Base-by-base conservation (phyloP, 2,797 vertebrate species). In the Karalla daura region DNA sequence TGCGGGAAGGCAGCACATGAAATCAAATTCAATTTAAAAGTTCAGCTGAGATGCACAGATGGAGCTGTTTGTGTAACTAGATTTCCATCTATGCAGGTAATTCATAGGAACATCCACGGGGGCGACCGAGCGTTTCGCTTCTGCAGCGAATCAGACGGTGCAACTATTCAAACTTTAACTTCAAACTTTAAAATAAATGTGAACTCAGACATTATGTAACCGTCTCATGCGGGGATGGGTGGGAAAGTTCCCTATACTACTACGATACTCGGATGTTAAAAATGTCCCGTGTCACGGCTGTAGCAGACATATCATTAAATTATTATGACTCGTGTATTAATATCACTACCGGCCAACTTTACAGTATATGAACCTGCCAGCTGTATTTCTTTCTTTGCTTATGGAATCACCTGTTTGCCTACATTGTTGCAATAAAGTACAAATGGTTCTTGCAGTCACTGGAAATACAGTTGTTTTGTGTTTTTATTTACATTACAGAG, bases 21-120 rank as follows among this genome's bases (percentile, higher is more conserved):
- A 27, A 55, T 41, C 12, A 11, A 49, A 47, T 7, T 14, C 43
- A 60, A 37, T 60, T 45, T 20, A n/a, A n/a, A 35, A 46, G 25
- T 36, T 51, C 36, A 23, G 36, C 5, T 20, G 35, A 43, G 21
- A 37, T 21, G 43, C 15, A 24, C 12, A 44, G 15, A 39, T 14
- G 9, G 23, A 50, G 41, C 1, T 41, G 25, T 17, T 17, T 33
- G 28, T n/a, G 25, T 33, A 63, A 18, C 27, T 41, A 52, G 15
- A 25, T 33, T n/a, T 3, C 14, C 24, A 33, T 14, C 7, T 49
- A 20, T 14, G 18, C 17, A 30, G 43, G n/a, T 23, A 9, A 46
- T 17, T 27, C 28, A 27, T 13, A 23, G 11, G 21, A 7, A 30
- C 24, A 18, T n/a, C 13, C 9, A 5, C 6, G 21, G 2, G 6